Conservation (phyloP, 2,113 vertebrate species). For the Lichenostomus cassidix region DNA sequence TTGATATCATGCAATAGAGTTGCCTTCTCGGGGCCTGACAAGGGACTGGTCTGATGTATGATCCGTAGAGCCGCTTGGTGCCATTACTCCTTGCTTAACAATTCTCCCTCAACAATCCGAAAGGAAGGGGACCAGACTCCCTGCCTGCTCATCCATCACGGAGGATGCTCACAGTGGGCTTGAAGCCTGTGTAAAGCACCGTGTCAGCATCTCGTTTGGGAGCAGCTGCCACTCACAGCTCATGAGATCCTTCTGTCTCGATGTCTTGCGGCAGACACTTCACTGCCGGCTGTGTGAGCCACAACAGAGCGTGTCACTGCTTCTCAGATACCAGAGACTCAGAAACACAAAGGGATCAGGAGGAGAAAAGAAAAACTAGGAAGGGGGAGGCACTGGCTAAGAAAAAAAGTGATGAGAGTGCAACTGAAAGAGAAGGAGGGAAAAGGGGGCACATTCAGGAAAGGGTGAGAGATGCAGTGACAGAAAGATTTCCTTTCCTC, state of each 20-base stretch:
- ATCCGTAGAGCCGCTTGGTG: conserved; percentile 2
- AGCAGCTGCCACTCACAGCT: conserved; percentile 63
- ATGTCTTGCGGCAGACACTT: conserved; percentile 57
- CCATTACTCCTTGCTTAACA: conserved; percentile 30
- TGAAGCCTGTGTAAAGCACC: conserved; percentile 9
- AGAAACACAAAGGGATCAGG: not conserved
- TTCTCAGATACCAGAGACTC: not conserved
- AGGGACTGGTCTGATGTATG: conserved; percentile 29
- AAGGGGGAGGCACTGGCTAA: not conserved
- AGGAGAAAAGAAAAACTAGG: not conserved
- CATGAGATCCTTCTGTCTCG: conserved; percentile 59
- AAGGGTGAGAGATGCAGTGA: not conserved
- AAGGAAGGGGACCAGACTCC: not conserved
- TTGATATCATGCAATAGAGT: not conserved
- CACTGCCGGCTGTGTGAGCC: conserved; percentile 27
- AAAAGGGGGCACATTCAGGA: not conserved
- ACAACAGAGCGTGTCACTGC: conserved; percentile 39
- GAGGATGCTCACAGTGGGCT: conserved; percentile 19
- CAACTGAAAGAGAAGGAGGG: not conserved
- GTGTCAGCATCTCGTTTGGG: conserved; percentile 18
- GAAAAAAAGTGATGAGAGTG: not conserved
- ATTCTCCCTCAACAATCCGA: conserved; percentile 12
- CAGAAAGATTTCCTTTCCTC: not conserved
- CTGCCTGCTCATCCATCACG: conserved; percentile 27
- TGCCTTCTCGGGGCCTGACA: not conserved